Conservation (phyloP, 2,888 invertebrate genomes). For the Stenodema calcarata region DNA sequence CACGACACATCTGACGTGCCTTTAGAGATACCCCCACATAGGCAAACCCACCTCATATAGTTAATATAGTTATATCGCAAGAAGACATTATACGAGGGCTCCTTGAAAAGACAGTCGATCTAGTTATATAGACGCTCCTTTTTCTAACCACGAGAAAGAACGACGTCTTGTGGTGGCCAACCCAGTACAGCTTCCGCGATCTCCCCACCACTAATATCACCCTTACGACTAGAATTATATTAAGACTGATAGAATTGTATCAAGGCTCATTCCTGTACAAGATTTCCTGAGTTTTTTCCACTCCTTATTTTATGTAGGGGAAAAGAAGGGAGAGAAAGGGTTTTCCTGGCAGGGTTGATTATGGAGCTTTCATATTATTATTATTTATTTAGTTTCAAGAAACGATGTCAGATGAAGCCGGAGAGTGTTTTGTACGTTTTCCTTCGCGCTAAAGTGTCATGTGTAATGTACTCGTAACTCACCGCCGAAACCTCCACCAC, state of each 20-base stretch:
- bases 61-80: neutral
- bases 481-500: neutral
- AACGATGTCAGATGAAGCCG: neutral
- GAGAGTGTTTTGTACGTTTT: neutral
- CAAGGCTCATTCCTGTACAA: neutral
- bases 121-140: neutral
- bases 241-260: neutral
- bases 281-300: neutral
- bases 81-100: neutral
- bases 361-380: neutral
- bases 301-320: neutral
- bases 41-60: neutral
- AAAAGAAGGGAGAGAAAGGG: neutral
- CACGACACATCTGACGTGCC: conserved; percentile 1
- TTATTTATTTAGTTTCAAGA: neutral
- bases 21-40: neutral
- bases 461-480: neutral
- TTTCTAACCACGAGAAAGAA: neutral
- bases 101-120: neutral
- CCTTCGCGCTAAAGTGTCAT: neutral
- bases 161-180: neutral
- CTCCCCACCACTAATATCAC: neutral
- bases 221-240: neutral
- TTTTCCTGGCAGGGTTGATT: neutral
- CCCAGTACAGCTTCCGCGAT: neutral